Base-by-base conservation (phyloP, 2,888 invertebrate species). In the Eristalis intricaria region DNA sequence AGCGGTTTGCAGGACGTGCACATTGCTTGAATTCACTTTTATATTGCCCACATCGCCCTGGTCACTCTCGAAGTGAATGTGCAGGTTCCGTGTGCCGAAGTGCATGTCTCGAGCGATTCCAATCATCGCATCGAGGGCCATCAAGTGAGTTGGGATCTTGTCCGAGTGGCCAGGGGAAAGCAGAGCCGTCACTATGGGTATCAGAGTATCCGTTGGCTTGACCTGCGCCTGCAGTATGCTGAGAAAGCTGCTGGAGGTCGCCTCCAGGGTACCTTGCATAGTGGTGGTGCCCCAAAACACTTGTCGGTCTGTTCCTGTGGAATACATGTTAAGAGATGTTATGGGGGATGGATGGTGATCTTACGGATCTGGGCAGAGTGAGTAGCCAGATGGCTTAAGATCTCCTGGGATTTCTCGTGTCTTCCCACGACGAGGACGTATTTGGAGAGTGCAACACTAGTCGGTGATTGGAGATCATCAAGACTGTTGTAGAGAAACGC, bases 1-100 rank as follows among this genome's bases (percentile, higher is more conserved):
- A 19, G 8, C n/a, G 5, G 50, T n/a, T 8, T 98, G 98, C 56
- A 97, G 95, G 75, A 97, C 95, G 93, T 98, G 95, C 0, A 96
- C 94, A 91, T 97, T 98, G 77, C 96, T 96, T 73, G 95, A 94
- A 90, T 95, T 96, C 8, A 97, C 94, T 89, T 95, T 95, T 90
- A 97, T 95, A 1, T 90, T 89, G 26, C 91, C 92, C 19, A 89
- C 89, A 19, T 90, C 91, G 23, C 91, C 90, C 0, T 89, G 90
- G 11, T 84, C 87, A 10, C 92, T 92, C 65, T 95, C 22, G 1
- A 66, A 73, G 15, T 13, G 38, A n/a, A 69, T 73, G 1, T 11
- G 64, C 1, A 81, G 11, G 32, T 89, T 90, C 4, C 93, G 92
- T 50, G 94, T 94, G n/a, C 93, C 94, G 93, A 65, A 95, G 15